Percentiles rank a stretch among this genome's conserved stretches.
Conservation (phyloP, 1,140 invertebrate species). For the Drosophila erecta region DNA sequence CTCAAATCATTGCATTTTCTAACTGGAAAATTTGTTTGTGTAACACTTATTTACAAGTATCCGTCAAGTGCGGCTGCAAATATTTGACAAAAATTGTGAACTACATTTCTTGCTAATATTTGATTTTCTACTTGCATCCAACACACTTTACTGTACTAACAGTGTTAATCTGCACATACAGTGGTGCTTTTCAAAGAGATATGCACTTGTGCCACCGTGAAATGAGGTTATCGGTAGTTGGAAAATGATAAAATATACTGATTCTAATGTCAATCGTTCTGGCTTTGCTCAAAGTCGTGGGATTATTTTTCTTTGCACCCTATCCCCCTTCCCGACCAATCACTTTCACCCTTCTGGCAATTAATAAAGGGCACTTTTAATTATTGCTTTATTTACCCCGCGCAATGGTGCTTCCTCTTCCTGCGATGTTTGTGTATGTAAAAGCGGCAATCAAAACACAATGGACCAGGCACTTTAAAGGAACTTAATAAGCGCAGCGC, state of each 20-base stretch:
- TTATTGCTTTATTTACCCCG: conserved; percentile 75
- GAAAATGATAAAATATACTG: conserved; percentile 37
- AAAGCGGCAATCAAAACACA: conserved; percentile 28
- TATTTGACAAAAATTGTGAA: neutral
- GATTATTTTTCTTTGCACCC: conserved; percentile 36
- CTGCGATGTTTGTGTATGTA: conserved; percentile 40
- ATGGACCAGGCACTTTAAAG: conserved; percentile 57
- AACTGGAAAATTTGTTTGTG: too few species aligned
- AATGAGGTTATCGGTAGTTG: conserved; percentile 2
- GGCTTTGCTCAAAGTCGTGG: neutral
- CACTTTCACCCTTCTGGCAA: conserved; percentile 38
- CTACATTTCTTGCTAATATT: neutral
- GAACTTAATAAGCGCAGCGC: conserved; percentile 67
- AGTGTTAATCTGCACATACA: neutral
- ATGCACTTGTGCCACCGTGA: neutral
- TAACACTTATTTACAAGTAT: too few species aligned
- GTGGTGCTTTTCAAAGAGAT: neutral
- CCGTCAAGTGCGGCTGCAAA: too few species aligned
- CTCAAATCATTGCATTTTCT: neutral
- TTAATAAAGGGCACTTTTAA: conserved; percentile 80
- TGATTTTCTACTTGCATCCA: neutral
- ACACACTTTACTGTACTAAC: neutral
- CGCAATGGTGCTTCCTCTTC: conserved; percentile 26
- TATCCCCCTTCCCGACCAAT: conserved; percentile 14
- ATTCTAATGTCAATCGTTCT: neutral